phyloP scores from a whole-genome alignment of 2,797 vertebrate genomes.

The Aselliscus stoliczkanus region DNA sequence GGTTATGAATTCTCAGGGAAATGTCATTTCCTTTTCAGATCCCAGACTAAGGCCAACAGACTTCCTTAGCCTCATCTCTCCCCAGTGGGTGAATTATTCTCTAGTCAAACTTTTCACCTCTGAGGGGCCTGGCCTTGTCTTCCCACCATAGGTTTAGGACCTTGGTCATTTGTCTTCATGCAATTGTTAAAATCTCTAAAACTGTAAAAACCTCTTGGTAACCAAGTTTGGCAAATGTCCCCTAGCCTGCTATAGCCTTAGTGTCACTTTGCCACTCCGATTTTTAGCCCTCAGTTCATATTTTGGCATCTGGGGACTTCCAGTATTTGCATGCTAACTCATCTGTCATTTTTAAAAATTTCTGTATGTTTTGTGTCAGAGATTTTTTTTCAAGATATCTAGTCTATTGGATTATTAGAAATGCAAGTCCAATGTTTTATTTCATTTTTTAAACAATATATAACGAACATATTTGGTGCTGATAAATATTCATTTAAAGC shows the following conservation, averaged over 20 bases:
- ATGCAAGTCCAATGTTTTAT: background rate
- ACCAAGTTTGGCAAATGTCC: background rate
- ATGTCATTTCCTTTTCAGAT: background rate
- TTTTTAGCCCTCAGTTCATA: background rate
- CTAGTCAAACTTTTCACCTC: background rate
- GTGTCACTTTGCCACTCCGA: background rate
- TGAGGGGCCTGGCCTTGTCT: background rate
- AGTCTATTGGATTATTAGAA: constrained; percentile 2
- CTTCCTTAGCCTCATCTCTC: background rate
- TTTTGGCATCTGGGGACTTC: background rate
- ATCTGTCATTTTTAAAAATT: background rate
- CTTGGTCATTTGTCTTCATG: background rate
- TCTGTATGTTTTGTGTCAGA: background rate
- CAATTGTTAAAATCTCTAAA: background rate
- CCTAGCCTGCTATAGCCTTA: background rate
- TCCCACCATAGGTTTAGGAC: background rate
- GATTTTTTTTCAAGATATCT: background rate
- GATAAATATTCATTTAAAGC: constrained; percentile 45
- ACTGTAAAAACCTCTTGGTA: background rate
- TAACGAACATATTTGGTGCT: background rate
- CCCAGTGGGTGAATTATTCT: background rate
- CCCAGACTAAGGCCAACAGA: background rate
- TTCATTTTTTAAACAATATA: constrained; percentile 34
- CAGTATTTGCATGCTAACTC: background rate
- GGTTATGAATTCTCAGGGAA: background rate